A percentile compares a stretch with the other conserved stretches of the same genome.
These are phyloP conservation scores for Toxonevra muliebris DNA, from an alignment of 2,888 invertebrate genomes.

Conservation along the genomic window DNA sequence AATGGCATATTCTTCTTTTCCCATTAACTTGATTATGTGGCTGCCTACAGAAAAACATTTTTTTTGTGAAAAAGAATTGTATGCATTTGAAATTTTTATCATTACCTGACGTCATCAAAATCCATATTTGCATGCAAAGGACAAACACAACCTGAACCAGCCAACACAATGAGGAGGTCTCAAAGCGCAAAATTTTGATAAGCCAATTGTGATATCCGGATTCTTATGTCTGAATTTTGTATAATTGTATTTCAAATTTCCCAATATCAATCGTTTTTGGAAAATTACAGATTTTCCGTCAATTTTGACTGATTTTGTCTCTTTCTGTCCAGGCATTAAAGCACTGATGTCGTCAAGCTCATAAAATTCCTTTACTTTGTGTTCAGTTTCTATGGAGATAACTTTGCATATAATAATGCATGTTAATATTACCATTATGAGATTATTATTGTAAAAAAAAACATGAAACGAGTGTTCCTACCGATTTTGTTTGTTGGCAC, in stretches of 20 bases:
- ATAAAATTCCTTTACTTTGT: constrained; percentile 9
- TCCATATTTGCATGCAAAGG: constrained; percentile 5
- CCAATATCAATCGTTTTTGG: constrained; percentile 13
- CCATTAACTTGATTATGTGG: not conserved
- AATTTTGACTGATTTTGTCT: constrained; percentile 1
- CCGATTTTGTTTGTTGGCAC: not conserved
- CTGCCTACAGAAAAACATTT: not conserved
- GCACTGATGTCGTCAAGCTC: constrained; percentile 14
- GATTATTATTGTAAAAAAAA: no score
- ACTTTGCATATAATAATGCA: no score
- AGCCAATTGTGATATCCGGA: not conserved
- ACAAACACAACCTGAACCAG: constrained; percentile 7
- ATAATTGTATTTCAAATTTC: constrained; percentile 12
- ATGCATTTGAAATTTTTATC: not conserved
- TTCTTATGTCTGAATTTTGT: constrained; percentile 3
- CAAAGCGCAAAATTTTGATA: constrained; percentile 3
- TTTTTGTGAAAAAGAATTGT: not conserved
- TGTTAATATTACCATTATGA: no score
- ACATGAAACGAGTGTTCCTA: no score
- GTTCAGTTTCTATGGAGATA: no score
- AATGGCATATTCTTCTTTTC: not conserved
- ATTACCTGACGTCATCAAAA: not conserved
- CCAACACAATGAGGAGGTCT: constrained; percentile 9
- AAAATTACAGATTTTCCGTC: not conserved
- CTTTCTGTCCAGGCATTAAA: constrained; percentile 17